Conservation (phyloP, 2,888 invertebrate species). For the Melinaea marsaeus region DNA sequence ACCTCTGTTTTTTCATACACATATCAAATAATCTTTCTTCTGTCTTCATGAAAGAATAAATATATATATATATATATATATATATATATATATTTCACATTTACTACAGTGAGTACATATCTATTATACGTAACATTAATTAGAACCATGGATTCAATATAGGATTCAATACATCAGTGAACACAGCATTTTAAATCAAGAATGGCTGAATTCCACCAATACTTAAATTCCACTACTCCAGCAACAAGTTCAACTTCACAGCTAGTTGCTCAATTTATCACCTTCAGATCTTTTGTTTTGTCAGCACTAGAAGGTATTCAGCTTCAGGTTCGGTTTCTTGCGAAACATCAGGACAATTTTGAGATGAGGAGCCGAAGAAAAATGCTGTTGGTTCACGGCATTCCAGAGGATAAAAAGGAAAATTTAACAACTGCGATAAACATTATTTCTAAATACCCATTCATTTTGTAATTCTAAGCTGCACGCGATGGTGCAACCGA, state of each 20-base stretch:
- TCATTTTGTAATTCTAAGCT: too few relatives aligned
- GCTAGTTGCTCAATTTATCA: constrained; percentile 4
- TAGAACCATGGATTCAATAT: too few relatives aligned
- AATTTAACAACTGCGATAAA: constrained; percentile 4
- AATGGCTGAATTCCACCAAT: constrained; percentile 18
- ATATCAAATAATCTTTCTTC: too few relatives aligned
- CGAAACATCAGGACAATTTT: constrained; percentile 11
- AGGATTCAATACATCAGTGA: constrained; percentile 9
- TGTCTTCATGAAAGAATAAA: too few relatives aligned
- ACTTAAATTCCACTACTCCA: not conserved
- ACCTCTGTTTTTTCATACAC: too few relatives aligned
- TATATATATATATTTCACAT: too few relatives aligned
- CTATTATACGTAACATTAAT: too few relatives aligned
- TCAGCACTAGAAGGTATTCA: constrained; percentile 14
- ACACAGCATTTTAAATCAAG: constrained; percentile 12
- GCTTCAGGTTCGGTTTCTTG: constrained; percentile 17
- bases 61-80: too few relatives aligned
- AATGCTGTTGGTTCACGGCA: constrained; percentile 23
- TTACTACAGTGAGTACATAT: too few relatives aligned
- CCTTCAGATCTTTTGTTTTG: constrained; percentile 19
- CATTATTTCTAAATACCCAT: constrained; percentile 1
- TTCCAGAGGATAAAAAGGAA: constrained; percentile 17
- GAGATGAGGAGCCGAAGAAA: constrained; percentile 27
- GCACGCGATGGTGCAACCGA: too few relatives aligned
- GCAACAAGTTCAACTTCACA: constrained; percentile 12